Percentiles rank a stretch among this genome's conserved stretches.
Evolutionary conservation across 2,797 vertebrate genomes (phyloP).

Genomic region (Gallinago nigripennis): DNA sequence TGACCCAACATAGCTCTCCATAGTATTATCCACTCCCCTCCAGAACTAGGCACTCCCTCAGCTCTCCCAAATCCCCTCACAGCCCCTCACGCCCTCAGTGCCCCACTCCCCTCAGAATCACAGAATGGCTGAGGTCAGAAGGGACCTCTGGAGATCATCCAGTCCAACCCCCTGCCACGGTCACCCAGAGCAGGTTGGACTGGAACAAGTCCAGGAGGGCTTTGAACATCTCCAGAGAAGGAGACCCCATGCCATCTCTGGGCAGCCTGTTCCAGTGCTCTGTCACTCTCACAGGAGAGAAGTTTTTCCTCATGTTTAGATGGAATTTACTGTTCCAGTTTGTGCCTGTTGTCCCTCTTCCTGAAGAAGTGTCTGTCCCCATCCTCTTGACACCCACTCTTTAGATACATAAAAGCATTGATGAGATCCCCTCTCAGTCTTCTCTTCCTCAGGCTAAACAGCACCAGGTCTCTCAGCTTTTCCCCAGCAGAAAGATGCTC

Average conservation of each 20-base stretch:
- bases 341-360: no score
- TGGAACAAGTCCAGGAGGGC: no score
- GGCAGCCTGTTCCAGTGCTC: no score
- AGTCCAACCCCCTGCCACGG: background rate
- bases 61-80: background rate
- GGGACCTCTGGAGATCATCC: background rate
- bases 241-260: no score
- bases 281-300: no score
- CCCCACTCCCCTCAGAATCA: background rate
- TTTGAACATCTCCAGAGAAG: no score
- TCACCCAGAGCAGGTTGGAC: no score
- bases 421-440: background rate
- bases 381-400: no score
- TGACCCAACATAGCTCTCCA: background rate
- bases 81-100: background rate
- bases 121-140: background rate
- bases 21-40: background rate
- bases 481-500: background rate
- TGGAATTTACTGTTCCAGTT: no score
- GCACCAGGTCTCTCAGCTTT: background rate
- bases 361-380: no score
- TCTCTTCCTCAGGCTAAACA: background rate
- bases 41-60: background rate
- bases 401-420: no score
- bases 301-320: no score